A percentile compares a stretch with the other conserved stretches of the same genome.
Conservation (phyloP, 2,113 vertebrate species). For the Thermophis baileyi region DNA sequence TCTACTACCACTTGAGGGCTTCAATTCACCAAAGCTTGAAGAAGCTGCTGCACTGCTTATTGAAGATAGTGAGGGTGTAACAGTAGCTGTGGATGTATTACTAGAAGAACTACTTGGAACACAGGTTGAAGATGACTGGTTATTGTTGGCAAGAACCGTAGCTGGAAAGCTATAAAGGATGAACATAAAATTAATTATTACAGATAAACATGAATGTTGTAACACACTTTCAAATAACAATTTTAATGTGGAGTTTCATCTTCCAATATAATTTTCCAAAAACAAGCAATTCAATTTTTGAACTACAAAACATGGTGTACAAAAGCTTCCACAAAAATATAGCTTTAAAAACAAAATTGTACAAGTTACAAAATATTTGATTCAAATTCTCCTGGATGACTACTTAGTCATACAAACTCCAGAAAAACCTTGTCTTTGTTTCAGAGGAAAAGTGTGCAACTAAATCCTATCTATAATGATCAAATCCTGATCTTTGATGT, state of each 20-base stretch:
- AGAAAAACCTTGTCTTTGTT: background rate
- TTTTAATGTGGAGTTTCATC: background rate
- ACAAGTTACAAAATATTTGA: background rate
- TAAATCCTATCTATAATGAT: background rate
- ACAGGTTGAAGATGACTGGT: conserved; percentile 79
- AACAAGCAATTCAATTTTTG: background rate
- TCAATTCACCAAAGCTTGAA: conserved; percentile 82
- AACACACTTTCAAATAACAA: background rate
- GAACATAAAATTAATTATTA: background rate
- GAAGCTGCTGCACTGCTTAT: conserved; percentile 69
- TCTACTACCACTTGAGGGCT: conserved; percentile 82
- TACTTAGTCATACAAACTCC: background rate
- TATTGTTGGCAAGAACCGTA: conserved; percentile 89
- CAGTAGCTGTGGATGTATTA: conserved; percentile 71
- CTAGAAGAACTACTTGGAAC: conserved; percentile 74
- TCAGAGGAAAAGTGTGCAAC: background rate
- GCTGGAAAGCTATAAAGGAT: conserved; percentile 85
- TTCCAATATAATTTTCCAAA: background rate
- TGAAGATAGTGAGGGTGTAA: conserved; percentile 76
- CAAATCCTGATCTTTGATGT: background rate
- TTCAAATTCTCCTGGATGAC: background rate
- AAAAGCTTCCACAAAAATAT: background rate
- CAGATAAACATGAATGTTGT: background rate
- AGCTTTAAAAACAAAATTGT: background rate
- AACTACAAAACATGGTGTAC: background rate